Base-by-base conservation (phyloP, 2,888 invertebrate species). In the Augochlorella aurata region DNA sequence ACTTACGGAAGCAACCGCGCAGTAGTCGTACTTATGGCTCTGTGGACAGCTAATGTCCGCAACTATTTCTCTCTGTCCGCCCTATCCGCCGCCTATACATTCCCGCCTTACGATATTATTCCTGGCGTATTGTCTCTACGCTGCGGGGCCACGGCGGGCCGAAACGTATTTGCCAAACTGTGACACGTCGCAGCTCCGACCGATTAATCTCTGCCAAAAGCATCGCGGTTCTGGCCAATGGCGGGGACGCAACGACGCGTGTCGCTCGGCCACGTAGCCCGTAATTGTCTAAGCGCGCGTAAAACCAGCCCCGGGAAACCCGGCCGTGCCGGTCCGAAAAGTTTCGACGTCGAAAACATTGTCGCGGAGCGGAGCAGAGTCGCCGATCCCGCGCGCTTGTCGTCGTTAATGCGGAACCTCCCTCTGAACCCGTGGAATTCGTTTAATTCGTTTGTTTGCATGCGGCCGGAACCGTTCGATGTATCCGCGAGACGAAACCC, bases 11-110 rank as follows among this genome's bases (percentile, higher is more conserved):
- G 81, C 84, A 84, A 85, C 85, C 83, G 67, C 87, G 67, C 74
- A 81, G 81, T 78, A 82, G 82, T 65, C 80, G 87, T 88, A 89
- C 89, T 90, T 90, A 91, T 88, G 88, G 86, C 85, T 83, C 84
- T 84, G 87, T 85, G 87, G 89, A 85, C 88, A 89, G 87, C 87
- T 90, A 90, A 91, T 91, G 90, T 89, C 86, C 87, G 77, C 84
- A 85, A 83, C 82, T 83, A 85, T 87, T 85, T 90, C 87, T 87
- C 88, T 84, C 77, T 83, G 81, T 74, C 82, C 70, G 65, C 67
- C 73, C 74, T 65, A 81, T 61, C 44, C 80, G 38, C 81, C 45
- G 75, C 61, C 78, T 47, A 72, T 74, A 52, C 73, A 69, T 71
- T 61, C 80, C 77, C 61, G 76, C 79, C 84, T 83, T 85, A 87